These are phyloP conservation scores for Cabera pusaria DNA, from an alignment of 2,888 invertebrate species.

Conservation along the genomic window DNA sequence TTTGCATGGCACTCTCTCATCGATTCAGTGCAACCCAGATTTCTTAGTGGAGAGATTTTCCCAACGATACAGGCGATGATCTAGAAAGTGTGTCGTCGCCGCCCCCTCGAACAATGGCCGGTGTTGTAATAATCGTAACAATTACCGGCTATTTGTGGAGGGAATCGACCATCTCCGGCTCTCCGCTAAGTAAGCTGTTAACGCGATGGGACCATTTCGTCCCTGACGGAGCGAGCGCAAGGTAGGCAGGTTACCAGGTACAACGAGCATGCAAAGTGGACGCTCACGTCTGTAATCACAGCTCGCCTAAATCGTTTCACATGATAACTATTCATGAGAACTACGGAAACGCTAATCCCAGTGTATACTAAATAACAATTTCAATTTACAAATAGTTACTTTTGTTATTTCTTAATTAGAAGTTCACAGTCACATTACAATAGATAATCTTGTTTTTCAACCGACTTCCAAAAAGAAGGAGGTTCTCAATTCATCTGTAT, in stretches of 20 bases:
- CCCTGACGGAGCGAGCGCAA: constrained; percentile 34
- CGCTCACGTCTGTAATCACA: constrained; percentile 29
- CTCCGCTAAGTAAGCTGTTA: constrained; percentile 39
- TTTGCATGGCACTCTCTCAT: constrained; percentile 40
- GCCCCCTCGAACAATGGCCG: constrained; percentile 52
- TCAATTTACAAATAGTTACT: constrained; percentile 19
- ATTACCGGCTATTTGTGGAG: constrained; percentile 51
- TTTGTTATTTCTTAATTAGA: constrained; percentile 25
- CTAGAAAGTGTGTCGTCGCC: constrained; percentile 54
- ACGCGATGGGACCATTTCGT: constrained; percentile 45
- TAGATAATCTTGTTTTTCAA: no score
- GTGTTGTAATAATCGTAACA: constrained; percentile 59
- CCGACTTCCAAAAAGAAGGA: no score
- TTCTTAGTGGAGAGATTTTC: constrained; percentile 36
- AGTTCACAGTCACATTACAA: no score
- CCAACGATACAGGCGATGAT: constrained; percentile 26
- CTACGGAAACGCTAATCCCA: constrained; percentile 27
- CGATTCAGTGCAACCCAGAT: constrained; percentile 52
- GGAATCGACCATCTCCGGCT: constrained; percentile 45
- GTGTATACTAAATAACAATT: constrained; percentile 31
- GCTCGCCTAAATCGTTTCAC: constrained; percentile 34
- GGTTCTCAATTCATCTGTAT: no score
- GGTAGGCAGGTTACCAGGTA: no score
- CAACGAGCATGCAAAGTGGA: constrained; percentile 35
- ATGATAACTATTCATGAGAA: constrained; percentile 31